Conservation (phyloP, 2,888 invertebrate genomes). For the Lasiommata megera region DNA sequence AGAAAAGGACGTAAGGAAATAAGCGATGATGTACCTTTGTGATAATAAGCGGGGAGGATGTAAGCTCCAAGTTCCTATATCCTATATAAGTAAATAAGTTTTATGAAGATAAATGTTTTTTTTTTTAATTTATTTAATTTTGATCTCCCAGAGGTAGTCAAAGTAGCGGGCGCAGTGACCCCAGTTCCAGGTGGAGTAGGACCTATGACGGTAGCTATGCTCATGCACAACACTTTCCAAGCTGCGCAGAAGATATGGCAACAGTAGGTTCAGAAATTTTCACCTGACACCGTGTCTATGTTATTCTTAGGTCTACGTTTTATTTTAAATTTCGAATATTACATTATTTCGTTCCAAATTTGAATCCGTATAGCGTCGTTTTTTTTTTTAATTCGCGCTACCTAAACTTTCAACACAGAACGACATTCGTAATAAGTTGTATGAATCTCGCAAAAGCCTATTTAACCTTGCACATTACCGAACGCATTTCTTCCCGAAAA, state of each 20-base stretch:
- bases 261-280: constrained; percentile 16
- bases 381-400: too few species aligned
- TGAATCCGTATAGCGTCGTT: not conserved
- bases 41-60: too few species aligned
- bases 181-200: constrained; percentile 97
- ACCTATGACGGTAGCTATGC: constrained; percentile 96
- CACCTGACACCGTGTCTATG: not conserved
- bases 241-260: constrained; percentile 80
- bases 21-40: too few species aligned
- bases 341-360: not conserved
- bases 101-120: not conserved
- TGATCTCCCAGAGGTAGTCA: constrained; percentile 82
- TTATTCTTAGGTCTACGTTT: constrained; percentile 3
- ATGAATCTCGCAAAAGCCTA: too few species aligned
- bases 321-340: not conserved
- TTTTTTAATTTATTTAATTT: constrained; percentile 18
- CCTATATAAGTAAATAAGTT: too few species aligned
- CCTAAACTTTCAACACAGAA: too few species aligned
- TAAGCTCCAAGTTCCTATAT: too few species aligned
- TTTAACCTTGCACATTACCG: too few species aligned
- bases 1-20: too few species aligned
- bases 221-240: constrained; percentile 93
- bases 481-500: not conserved
- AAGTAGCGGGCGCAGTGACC: constrained; percentile 92
- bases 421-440: too few species aligned